A percentile compares a stretch with the other conserved stretches of the same genome.
phyloP scores from a whole-genome alignment of 2,888 invertebrate species.

The Phyllotreta striolata region DNA sequence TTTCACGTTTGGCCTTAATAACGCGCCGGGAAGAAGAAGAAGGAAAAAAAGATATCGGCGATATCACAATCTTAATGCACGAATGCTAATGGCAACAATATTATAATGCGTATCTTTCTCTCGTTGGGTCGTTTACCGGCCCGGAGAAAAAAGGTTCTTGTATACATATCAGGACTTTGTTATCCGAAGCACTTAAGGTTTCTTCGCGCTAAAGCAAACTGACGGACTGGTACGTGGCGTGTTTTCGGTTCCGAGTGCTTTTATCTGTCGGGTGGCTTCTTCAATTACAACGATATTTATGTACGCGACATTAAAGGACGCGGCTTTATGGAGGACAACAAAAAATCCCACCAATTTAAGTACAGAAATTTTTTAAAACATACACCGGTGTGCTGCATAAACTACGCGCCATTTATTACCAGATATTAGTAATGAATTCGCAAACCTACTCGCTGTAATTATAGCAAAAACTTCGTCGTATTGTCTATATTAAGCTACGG shows the following conservation, averaged over 20 bases:
- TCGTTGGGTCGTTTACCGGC: not conserved
- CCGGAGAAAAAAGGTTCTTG: constrained; percentile 11
- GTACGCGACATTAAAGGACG: too few relatives aligned
- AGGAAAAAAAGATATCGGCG: constrained; percentile 24
- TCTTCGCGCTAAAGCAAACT: constrained; percentile 9
- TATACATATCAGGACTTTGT: constrained; percentile 9
- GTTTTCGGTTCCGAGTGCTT: not conserved
- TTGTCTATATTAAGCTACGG: too few relatives aligned
- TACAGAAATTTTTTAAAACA: too few relatives aligned
- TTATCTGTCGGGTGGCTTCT: too few relatives aligned
- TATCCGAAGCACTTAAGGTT: constrained; percentile 17
- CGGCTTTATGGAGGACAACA: too few relatives aligned
- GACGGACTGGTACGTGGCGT: constrained; percentile 1
- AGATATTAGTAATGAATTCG: too few relatives aligned
- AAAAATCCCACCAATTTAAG: too few relatives aligned
- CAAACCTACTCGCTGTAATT: too few relatives aligned
- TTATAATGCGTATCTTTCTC: constrained; percentile 10
- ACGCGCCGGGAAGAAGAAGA: not conserved
- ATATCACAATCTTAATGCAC: constrained; percentile 35
- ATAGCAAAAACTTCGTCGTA: too few relatives aligned
- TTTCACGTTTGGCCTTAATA: constrained; percentile 18
- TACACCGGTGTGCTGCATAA: too few relatives aligned
- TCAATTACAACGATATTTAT: too few relatives aligned
- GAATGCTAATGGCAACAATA: constrained; percentile 36
- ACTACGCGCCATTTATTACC: too few relatives aligned